Base-by-base conservation (phyloP, 2,797 vertebrate genomes). In the Nothura maculosa region DNA sequence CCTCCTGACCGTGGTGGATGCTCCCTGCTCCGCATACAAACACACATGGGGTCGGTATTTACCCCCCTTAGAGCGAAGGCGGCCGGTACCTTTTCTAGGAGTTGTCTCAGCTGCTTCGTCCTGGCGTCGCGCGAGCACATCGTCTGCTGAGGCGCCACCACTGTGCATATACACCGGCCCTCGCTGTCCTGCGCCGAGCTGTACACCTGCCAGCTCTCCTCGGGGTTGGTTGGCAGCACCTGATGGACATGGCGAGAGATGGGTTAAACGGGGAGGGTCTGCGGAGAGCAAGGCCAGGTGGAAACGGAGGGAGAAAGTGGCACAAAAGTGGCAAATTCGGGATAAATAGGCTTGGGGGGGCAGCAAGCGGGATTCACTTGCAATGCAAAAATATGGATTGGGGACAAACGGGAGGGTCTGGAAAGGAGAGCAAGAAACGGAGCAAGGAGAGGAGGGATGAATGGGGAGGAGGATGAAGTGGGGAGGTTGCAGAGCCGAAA, bases 141-240 rank as follows among this genome's bases (percentile, higher is more conserved):
- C 93, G 99, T 99, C 98, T 99, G 99, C 96, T 99, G 99, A 34
- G 99, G 99, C n/a, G 99, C 99, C 86, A 99, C 99, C 98, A 99
- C 99, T 8, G 99, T 99, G 97, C 99, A 99, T 97, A 99, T 99
- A 96, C 99, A 99, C 96, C 99, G 98, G 75, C 99, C 99, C 97
- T 99, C 99, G 17, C 99, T 99, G 97, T 99, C 99, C 97, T 99
- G 99, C 96, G 99, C 99, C 42, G 99, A 99, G 97, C 99, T 99
- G 98, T 99, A 99, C 82, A 99, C 99, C 98, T 99, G 99, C 99
- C 99, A 99, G 95, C 99, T 99, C 95, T 99, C 99, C 97, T 99
- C 99, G 36, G 99, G 99, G 97, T 99, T 99, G 94, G 99, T 98
- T 91, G 99, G 99, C 98, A 99, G 97, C 97, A 99, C 99, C 99